These are phyloP conservation scores for Brachionus rubens DNA, from an alignment of 1,140 invertebrate genomes.

Conservation along the genomic window DNA sequence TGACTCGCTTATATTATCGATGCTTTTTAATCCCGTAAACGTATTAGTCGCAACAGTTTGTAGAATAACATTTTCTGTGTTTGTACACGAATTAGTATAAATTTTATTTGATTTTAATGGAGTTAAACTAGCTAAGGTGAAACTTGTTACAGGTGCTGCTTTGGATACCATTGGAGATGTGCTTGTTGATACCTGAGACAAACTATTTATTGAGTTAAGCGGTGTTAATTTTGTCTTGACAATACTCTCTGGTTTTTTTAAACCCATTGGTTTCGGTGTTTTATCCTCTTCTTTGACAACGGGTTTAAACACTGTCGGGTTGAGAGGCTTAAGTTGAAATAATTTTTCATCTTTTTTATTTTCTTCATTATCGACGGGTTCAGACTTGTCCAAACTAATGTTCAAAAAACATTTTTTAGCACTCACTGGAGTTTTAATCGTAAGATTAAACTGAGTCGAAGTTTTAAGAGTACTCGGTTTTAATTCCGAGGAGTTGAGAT, in stretches of 20 bases:
- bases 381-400: background rate
- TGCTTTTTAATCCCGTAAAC: background rate
- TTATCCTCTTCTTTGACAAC: background rate
- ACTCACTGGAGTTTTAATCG: conserved; percentile 5
- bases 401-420: conserved; percentile 33
- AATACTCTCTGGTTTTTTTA: no score
- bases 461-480: background rate
- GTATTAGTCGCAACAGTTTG: conserved; percentile 31
- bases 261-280: no score
- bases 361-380: background rate
- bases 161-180: conserved; percentile 34
- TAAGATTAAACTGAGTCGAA: conserved; percentile 2
- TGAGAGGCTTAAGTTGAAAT: background rate
- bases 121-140: background rate
- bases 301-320: background rate
- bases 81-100: conserved; percentile 10
- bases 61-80: conserved; percentile 34
- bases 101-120: background rate
- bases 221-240: background rate
- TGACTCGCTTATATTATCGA: background rate
- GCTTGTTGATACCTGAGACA: conserved; percentile 20
- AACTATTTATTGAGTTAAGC: background rate
- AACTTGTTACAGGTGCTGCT: background rate
- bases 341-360: background rate
- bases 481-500: background rate